Evolutionary conservation across 1,140 invertebrate genomes (phyloP), one percentile per base, ranked within the genome.

Genomic region (Drosophila nigromelanica): DNA sequence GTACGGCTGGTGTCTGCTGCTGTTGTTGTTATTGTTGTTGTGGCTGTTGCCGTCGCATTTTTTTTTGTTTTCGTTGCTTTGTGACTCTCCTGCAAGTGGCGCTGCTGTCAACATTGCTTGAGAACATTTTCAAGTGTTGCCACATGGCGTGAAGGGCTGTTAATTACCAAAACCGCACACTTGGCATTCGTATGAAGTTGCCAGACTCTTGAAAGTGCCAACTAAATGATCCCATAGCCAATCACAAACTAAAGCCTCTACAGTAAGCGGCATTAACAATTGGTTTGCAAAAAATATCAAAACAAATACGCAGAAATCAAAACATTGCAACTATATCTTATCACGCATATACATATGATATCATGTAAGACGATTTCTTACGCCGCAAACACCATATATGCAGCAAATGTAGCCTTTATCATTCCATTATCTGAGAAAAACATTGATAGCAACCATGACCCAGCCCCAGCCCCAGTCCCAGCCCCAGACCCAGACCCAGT

Each of bases 301-400:
- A 51, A 51, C 24, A 40, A 30, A 59, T 24, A 64, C 50, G 27
- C 61, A 24, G 35, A 69, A 73, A 58, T 51, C 39, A 60, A 80
- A 85, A 68, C 67, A 75, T 50, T 62, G 60, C 56, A 74, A 51
- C 71, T 73, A 79, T 89, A 89, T 89, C 82, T 89, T 79, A 86
- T 86, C 82, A 67, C 60, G 45, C 50, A 52, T 66, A 68, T 54
- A 60, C 27, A 47, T 73, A 68, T 86, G 81, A 74, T 87, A 87
- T 85, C 82, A 63, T 78, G 59, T 67, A 77, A 86, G 80, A 81
- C 75, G 78, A 75, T 51, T 64, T 48, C 51, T 56, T 67, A n/a
- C 45, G 40, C 42, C 55, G 30, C 33, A 37, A 33, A 54, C 37
- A 60, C 21, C 33, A 35, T 42, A 45, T 45, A 27, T 37, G 40